These are phyloP conservation scores for Caerostris darwini DNA, from an alignment of 1,140 invertebrate genomes.

Conservation along the genomic window DNA sequence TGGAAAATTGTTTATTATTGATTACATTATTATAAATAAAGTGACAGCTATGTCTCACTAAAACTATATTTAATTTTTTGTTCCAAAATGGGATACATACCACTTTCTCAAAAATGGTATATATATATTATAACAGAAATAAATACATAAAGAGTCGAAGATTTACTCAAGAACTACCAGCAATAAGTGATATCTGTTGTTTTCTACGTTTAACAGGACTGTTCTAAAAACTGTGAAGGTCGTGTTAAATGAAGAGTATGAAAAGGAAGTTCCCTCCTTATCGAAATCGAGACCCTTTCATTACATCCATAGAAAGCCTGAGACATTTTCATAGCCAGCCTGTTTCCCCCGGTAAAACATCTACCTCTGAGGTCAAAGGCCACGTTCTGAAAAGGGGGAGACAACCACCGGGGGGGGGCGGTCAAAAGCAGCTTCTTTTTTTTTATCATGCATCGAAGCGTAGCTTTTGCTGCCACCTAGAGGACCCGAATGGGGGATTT, in stretches of 20 bases:
- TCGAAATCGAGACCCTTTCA: background rate
- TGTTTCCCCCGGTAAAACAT: conserved; percentile 49
- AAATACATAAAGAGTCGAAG: no score
- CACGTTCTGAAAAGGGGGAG: conserved; percentile 52
- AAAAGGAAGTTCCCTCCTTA: background rate
- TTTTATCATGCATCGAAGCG: conserved; percentile 55
- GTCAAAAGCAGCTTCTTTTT: conserved; percentile 41
- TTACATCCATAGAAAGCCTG: background rate
- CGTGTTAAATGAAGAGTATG: background rate
- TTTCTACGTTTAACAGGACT: no score
- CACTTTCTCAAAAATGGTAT: no score
- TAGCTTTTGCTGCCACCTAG: conserved; percentile 69
- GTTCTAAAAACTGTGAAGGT: background rate
- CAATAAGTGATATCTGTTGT: no score
- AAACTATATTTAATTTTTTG: no score
- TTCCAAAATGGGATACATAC: no score
- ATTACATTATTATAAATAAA: no score
- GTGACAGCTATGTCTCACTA: no score
- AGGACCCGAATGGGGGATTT: conserved; percentile 68
- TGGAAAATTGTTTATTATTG: no score
- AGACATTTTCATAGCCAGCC: conserved; percentile 63
- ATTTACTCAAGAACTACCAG: no score
- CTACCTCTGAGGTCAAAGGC: conserved; percentile 73
- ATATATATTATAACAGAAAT: no score
- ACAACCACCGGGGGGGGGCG: conserved; percentile 24